Evolutionary conservation across 1,140 invertebrate genomes (phyloP), one percentile per base, ranked within the genome.

Genomic region (Anagrus nilaparvatae): DNA sequence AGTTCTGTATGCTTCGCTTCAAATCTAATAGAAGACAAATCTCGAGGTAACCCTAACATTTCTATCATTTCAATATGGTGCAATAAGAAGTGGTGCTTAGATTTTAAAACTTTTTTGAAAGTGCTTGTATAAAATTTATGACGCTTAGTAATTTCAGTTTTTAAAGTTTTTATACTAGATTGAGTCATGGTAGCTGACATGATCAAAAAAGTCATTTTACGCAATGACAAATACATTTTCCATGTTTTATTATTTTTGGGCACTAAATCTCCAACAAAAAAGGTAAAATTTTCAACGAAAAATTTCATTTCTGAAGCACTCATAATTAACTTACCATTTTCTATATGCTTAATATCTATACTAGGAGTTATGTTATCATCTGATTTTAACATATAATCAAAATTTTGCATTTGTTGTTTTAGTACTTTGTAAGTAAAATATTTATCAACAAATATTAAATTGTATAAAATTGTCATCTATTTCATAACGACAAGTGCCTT

Each of bases 261-360:
- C 25, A 59, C 39, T 28, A 49, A 43, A 45, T 61, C 53, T 4
- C 57, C 57, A 16, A 58, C 43, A 31, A 60, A 33, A 13, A 61
- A 51, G 18, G 44, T 38, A 35, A 63, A 50, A 46, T 55, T 52
- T 31, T 37, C 31, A 13, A 58, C 24, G 25, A 60, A 52, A 36
- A 40, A 44, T 24, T 44, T 30, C 43, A 51, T 48, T 44, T 54
- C 49, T 25, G 52, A 43, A 21, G 52, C 45, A 9, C 45, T 46
- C 16, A 51, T 32, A 27, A 42, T 51, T 3, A 54, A 16, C 24
- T 40, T 45, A 21, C 36, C 32, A 21, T 51, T 46, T 46, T 45
- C 46, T 0, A 53, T 32, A 14, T 30, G 38, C 29, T 46, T 39
- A 35, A 16, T 37, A 17, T 27, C 35, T 24, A 53, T 44, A 14